A percentile compares a stretch with the other conserved stretches of the same genome.
Evolutionary conservation across 2,797 vertebrate species (phyloP).

Genomic region (Aldrovandia affinis): DNA sequence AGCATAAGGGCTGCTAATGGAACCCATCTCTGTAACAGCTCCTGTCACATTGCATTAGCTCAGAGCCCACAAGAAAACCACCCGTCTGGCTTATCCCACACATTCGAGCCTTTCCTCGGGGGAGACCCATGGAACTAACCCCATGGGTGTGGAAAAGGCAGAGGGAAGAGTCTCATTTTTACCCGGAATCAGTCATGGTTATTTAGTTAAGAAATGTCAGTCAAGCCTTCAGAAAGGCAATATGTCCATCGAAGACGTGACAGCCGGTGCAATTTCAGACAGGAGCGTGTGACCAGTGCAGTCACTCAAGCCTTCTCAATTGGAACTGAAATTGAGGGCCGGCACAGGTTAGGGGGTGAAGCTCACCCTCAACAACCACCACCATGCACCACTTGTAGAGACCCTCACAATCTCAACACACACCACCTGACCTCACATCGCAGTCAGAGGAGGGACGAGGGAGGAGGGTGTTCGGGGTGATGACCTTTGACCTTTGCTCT

Average conservation of each 20-base stretch:
- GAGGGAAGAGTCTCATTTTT: not conserved
- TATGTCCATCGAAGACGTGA: not conserved
- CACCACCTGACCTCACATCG: too few relatives aligned
- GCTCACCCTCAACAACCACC: not conserved
- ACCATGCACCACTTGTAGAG: not conserved
- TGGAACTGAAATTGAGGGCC: not conserved
- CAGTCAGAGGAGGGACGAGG: too few relatives aligned
- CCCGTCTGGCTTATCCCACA: not conserved
- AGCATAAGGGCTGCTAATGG: constrained; percentile 40
- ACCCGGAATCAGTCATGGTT: not conserved
- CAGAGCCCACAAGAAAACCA: constrained; percentile 24
- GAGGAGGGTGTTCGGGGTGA: too few relatives aligned
- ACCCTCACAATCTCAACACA: not conserved
- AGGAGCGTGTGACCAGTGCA: not conserved
- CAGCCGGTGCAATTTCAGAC: too few relatives aligned
- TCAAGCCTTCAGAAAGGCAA: not conserved
- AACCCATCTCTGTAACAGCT: constrained; percentile 35
- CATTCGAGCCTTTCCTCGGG: not conserved
- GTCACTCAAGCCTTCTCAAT: not conserved
- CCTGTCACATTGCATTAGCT: constrained; percentile 39
- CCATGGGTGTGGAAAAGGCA: not conserved
- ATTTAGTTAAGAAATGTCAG: not conserved
- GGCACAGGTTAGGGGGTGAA: not conserved
- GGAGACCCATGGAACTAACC: not conserved
- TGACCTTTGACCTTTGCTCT: too few relatives aligned